Percentiles rank a stretch among this genome's conserved stretches.
These are phyloP conservation scores for Linnaemya tessellans DNA, from an alignment of 2,888 invertebrate genomes.

Conservation along the genomic window DNA sequence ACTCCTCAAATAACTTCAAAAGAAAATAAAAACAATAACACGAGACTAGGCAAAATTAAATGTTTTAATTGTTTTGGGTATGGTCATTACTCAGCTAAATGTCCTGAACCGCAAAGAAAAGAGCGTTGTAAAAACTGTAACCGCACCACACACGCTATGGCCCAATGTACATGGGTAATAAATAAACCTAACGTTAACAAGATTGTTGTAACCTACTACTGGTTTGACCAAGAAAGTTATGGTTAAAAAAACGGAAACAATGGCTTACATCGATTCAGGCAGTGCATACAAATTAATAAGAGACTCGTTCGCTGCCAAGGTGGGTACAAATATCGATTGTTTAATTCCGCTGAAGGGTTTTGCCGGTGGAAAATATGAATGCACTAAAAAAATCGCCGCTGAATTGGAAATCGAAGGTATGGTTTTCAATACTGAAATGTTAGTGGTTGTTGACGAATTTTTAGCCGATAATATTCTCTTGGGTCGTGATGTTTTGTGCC, in stretches of 20 bases:
- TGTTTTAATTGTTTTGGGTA: constrained; percentile 48
- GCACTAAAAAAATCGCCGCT: constrained; percentile 47
- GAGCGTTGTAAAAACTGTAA: background rate
- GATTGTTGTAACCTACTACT: background rate
- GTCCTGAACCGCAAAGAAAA: constrained; percentile 16
- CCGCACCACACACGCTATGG: constrained; percentile 10
- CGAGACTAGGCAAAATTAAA: constrained; percentile 7
- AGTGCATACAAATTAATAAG: constrained; percentile 27
- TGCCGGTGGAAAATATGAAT: constrained; percentile 40
- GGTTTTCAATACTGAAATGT: constrained; percentile 24
- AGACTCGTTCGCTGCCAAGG: constrained; percentile 12
- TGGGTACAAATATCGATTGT: constrained; percentile 2
- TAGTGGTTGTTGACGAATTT: constrained; percentile 21
- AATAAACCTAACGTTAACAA: constrained; percentile 38
- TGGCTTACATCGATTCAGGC: constrained; percentile 43
- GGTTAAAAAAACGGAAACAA: background rate
- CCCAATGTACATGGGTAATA: background rate
- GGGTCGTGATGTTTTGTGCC: constrained; percentile 48
- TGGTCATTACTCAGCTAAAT: constrained; percentile 15
- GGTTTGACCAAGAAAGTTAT: constrained; percentile 21
- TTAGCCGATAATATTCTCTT: constrained; percentile 7
- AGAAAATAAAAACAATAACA: constrained; percentile 12
- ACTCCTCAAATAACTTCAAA: no score
- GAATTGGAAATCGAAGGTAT: constrained; percentile 52
- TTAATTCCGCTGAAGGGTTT: constrained; percentile 26